phyloP scores from a whole-genome alignment of 2,113 vertebrate species.

The Pontoporia blainvillei region DNA sequence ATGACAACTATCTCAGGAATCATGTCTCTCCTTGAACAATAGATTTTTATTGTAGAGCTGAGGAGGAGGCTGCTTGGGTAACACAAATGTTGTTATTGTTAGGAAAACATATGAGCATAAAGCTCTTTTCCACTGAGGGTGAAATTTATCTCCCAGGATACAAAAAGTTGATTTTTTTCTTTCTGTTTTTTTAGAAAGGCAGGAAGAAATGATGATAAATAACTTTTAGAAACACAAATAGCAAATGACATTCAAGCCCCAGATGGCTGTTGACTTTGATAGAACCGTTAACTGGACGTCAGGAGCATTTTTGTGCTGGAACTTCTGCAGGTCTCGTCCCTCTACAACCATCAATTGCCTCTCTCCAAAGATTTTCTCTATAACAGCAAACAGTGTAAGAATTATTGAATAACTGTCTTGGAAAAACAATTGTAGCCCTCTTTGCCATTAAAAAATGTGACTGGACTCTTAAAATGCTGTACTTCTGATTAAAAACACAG shows the following conservation, averaged over 20 bases:
- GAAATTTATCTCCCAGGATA: neutral
- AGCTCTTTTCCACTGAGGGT: constrained; percentile 40
- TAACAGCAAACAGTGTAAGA: constrained; percentile 58
- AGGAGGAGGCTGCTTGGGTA: constrained; percentile 39
- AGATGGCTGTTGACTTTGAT: constrained; percentile 34
- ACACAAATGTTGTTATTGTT: constrained; percentile 46
- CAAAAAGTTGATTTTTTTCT: neutral
- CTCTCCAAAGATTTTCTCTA: constrained; percentile 64
- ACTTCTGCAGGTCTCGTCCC: constrained; percentile 47
- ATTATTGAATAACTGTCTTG: constrained; percentile 69
- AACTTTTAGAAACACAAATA: constrained; percentile 51
- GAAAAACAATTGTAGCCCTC: constrained; percentile 60
- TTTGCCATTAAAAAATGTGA: constrained; percentile 34
- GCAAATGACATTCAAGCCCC: constrained; percentile 55
- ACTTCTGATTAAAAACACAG: neutral
- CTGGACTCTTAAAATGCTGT: constrained; percentile 8
- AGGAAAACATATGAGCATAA: constrained; percentile 21
- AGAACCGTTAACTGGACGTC: constrained; percentile 43
- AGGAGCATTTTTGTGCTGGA: constrained; percentile 52
- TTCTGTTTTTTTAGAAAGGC: neutral
- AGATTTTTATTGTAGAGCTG: neutral
- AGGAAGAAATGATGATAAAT: constrained; percentile 59
- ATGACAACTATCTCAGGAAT: constrained; percentile 50
- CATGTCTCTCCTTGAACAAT: constrained; percentile 43
- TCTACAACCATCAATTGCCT: constrained; percentile 14